A percentile compares a stretch with the other conserved stretches of the same genome.
These are phyloP conservation scores for Champsocephalus gunnari DNA, from an alignment of 2,797 vertebrate genomes.

Conservation along the genomic window DNA sequence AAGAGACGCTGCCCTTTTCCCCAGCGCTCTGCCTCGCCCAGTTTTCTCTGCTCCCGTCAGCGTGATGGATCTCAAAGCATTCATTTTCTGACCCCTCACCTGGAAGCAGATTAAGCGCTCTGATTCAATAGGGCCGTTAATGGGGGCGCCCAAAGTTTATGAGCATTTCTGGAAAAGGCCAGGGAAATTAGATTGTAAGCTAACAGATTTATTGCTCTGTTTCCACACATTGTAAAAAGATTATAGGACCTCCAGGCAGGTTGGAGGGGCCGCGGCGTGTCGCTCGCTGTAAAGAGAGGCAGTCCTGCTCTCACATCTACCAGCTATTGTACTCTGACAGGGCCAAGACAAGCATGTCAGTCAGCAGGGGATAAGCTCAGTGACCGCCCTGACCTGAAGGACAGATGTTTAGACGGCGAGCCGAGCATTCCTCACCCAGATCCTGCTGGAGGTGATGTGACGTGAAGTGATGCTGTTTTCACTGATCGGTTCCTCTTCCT, in stretches of 20 bases:
- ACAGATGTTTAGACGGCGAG: conserved; percentile 67
- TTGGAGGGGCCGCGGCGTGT: conserved; percentile 71
- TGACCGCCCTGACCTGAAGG: conserved; percentile 62
- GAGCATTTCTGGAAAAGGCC: conserved; percentile 99
- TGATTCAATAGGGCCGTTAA: conserved; percentile 96
- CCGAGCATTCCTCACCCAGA: conserved; percentile 5
- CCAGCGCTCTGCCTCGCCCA: conserved; percentile 92
- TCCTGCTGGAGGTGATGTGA: conserved; percentile 58
- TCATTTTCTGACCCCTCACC: conserved; percentile 99
- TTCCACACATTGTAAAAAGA: conserved; percentile 99
- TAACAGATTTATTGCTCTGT: conserved; percentile 99
- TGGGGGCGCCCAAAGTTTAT: conserved; percentile 94
- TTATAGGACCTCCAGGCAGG: conserved; percentile 89
- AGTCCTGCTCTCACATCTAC: conserved; percentile 65
- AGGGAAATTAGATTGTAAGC: conserved; percentile 99
- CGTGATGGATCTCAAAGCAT: conserved; percentile 99
- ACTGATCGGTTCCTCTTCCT: background rate
- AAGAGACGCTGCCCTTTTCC: conserved; percentile 98
- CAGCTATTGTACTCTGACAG: conserved; percentile 78
- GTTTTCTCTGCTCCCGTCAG: conserved; percentile 98
- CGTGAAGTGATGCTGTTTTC: conserved; percentile 40
- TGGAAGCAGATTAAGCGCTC: conserved; percentile 98
- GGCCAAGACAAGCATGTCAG: conserved; percentile 80
- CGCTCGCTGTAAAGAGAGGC: conserved; percentile 66
- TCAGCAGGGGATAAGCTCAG: conserved; percentile 57